Evolutionary conservation across 2,113 vertebrate species (phyloP).

Genomic region (Verasper variegatus): DNA sequence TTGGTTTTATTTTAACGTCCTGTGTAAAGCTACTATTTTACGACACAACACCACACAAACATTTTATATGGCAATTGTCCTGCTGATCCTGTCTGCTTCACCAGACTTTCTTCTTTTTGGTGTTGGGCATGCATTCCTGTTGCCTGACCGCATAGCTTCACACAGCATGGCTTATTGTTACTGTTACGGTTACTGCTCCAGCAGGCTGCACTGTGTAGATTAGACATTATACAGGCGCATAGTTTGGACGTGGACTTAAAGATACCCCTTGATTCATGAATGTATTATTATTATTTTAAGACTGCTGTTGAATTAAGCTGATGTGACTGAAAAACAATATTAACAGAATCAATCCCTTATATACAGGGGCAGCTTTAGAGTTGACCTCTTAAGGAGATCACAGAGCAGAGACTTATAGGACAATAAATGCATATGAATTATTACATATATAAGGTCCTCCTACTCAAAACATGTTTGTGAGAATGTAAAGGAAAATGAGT

Average conservation of each 20-base stretch:
- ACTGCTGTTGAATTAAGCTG: slow-evolving; percentile 35
- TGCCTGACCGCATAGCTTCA: slow-evolving; percentile 21
- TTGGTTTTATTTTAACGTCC: slow-evolving; percentile 22
- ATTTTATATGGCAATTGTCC: not conserved
- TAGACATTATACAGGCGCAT: slow-evolving; percentile 2
- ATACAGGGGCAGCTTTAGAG: slow-evolving; percentile 19
- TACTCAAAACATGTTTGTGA: slow-evolving; percentile 51
- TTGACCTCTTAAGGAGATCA: slow-evolving; percentile 47
- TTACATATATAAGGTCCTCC: not conserved
- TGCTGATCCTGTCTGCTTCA: not conserved
- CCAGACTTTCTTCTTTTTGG: not conserved
- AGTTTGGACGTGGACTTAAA: slow-evolving; percentile 9
- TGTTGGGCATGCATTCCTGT: slow-evolving; percentile 43
- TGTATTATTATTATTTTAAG: slow-evolving; percentile 15
- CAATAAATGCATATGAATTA: slow-evolving; percentile 12
- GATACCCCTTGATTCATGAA: not conserved
- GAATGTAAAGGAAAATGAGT: not conserved
- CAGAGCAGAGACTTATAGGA: slow-evolving; percentile 23
- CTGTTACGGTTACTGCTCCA: not conserved
- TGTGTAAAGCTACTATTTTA: slow-evolving; percentile 6
- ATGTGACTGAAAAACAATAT: slow-evolving; percentile 43
- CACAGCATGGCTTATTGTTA: slow-evolving; percentile 1
- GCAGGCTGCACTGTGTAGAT: slow-evolving; percentile 3
- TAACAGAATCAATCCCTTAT: slow-evolving; percentile 23
- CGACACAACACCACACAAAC: not conserved